These are phyloP conservation scores for Prunella fulvescens DNA, from an alignment of 2,113 vertebrate species.

Conservation along the genomic window DNA sequence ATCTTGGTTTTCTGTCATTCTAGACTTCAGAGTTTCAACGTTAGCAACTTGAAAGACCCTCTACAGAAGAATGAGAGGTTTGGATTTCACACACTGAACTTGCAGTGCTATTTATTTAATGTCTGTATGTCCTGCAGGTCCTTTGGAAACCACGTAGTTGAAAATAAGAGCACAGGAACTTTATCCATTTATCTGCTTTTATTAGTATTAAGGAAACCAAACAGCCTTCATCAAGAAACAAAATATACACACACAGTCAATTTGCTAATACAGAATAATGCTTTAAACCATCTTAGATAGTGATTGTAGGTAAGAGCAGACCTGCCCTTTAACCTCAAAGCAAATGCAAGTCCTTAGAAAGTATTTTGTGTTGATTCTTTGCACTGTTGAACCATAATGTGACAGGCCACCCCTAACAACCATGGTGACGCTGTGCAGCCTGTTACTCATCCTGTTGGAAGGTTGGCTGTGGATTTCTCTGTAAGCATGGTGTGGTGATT, in stretches of 20 bases:
- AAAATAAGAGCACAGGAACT: not conserved
- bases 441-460: fast-evolving
- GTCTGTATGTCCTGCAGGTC: not conserved
- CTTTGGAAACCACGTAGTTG: not conserved
- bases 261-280: not conserved
- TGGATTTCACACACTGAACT: not conserved
- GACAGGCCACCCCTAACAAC: not conserved
- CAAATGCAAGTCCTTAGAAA: not conserved
- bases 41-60: not conserved
- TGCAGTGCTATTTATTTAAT: not conserved
- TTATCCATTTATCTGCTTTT: not conserved
- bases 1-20: not conserved
- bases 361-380: not conserved
- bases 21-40: not conserved
- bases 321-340: not conserved
- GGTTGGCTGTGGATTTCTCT: not conserved
- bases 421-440: not conserved
- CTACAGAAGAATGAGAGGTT: not conserved
- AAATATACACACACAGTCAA: conserved; percentile 13
- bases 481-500: fast-evolving
- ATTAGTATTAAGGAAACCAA: conserved; percentile 29
- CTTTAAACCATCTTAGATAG: not conserved
- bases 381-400: not conserved
- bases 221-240: not conserved
- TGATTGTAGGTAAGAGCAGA: not conserved